Percentiles rank a stretch among this genome's conserved stretches.
Evolutionary conservation across 2,113 vertebrate genomes (phyloP).

Genomic region (Rhinoptilus africanus): DNA sequence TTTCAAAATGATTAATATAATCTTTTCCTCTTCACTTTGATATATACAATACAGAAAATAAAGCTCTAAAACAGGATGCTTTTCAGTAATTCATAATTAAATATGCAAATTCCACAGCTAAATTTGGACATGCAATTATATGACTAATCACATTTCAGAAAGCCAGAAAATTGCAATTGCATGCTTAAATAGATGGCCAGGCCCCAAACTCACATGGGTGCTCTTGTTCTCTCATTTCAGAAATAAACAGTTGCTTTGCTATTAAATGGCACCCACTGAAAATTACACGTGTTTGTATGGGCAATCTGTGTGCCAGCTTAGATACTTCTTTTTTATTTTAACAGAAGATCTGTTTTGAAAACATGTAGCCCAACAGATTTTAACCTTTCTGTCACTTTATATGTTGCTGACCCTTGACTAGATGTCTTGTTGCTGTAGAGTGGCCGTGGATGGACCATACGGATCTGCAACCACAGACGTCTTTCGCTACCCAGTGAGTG

Average conservation of each 20-base stretch:
- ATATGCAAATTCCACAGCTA: constrained; percentile 62
- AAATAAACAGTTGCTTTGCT: constrained; percentile 1
- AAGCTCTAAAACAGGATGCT: constrained; percentile 51
- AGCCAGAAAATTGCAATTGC: constrained; percentile 66
- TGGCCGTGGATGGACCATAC: constrained; percentile 79
- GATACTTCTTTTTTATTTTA: neutral
- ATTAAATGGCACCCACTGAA: constrained; percentile 3
- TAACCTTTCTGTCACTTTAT: neutral
- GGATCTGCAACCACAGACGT: constrained; percentile 73
- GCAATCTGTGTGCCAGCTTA: neutral
- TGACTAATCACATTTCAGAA: constrained; percentile 68
- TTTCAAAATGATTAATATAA: constrained; percentile 23
- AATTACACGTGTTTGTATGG: neutral
- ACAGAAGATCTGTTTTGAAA: neutral
- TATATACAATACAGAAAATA: constrained; percentile 33
- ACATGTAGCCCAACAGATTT: neutral
- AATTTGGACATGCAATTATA: constrained; percentile 68
- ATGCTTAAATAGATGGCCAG: constrained; percentile 64
- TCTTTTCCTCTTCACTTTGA: constrained; percentile 27
- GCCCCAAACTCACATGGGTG: constrained; percentile 15
- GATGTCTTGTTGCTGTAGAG: constrained; percentile 53
- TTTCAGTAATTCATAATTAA: constrained; percentile 64
- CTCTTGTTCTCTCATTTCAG: constrained; percentile 16
- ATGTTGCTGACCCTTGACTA: neutral
- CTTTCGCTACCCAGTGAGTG: constrained; percentile 73